phyloP scores from a whole-genome alignment of 1,140 invertebrate genomes.

The Euglossa dilemma region DNA sequence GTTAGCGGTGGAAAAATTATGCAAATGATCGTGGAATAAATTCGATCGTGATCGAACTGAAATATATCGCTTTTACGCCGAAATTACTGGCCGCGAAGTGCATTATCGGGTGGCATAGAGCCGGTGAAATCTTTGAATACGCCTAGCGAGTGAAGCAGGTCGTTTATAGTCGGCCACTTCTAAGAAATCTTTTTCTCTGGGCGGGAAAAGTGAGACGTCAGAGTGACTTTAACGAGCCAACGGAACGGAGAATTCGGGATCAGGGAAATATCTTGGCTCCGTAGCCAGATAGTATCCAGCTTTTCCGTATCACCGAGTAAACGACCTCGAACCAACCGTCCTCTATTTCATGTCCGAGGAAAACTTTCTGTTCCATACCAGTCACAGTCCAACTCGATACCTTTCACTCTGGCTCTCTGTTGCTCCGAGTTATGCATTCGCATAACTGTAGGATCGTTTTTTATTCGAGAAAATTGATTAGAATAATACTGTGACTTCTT shows the following conservation, averaged over 20 bases:
- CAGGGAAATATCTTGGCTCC: constrained; percentile 67
- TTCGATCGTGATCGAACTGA: neutral
- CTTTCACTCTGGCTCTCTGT: constrained; percentile 12
- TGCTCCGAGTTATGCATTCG: neutral
- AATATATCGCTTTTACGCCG: neutral
- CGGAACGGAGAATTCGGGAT: constrained; percentile 34
- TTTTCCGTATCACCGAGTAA: constrained; percentile 78
- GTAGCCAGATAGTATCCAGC: constrained; percentile 70
- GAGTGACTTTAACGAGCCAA: constrained; percentile 43
- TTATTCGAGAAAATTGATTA: no score
- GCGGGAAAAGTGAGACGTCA: constrained; percentile 23
- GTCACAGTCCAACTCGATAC: constrained; percentile 45
- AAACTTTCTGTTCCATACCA: constrained; percentile 62
- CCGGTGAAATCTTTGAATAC: constrained; percentile 25
- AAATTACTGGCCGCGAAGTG: neutral
- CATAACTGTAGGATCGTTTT: no score
- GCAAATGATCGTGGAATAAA: neutral
- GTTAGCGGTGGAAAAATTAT: neutral
- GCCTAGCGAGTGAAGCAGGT: constrained; percentile 10
- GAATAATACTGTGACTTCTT: no score
- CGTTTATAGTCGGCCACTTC: constrained; percentile 45
- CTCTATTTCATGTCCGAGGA: constrained; percentile 73
- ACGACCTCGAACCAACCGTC: constrained; percentile 66
- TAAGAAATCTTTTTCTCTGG: constrained; percentile 10
- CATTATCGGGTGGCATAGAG: constrained; percentile 2